Base-by-base conservation (phyloP, 2,113 vertebrate genomes). In the Noctilio leporinus region DNA sequence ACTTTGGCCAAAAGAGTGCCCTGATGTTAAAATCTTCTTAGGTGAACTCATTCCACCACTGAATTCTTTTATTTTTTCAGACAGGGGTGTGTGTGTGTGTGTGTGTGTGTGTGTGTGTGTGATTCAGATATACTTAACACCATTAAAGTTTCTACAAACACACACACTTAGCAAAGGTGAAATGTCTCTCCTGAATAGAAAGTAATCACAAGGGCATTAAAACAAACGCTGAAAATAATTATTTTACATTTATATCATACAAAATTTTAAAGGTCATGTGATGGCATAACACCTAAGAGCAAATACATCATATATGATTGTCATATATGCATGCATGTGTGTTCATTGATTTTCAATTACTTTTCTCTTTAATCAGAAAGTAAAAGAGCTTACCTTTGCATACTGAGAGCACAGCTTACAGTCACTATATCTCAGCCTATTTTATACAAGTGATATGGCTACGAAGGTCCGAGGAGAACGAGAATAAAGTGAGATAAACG, bases 391-490 rank as follows among this genome's bases (percentile, higher is more conserved):
- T 98, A 98, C 98, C 98, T 98, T 98, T 95, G 98, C 96, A 97
- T 96, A 98, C 98, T 98, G 98, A 97, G 98, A 98, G 98, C 98
- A 98, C 98, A 98, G 98, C 98, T 98, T 98, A 98, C 98, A 98
- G 98, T 98, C 98, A 98, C 97, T 98, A 98, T 94, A 98, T 98
- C 98, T 98, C 97, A 98, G 98, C 97, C 98, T 98, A 98, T 98
- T 98, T 98, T 98, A 98, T 98, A 98, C 98, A 98, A 98, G 98
- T 98, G 98, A 98, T 98, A 98, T 98, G 98, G 98, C 98, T 98
- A 98, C 97, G 98, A 95, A 98, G 97, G 97, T 98, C 98, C 98
- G 97, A 98, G 98, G 98, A 98, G 95, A 98, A 98, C 98, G 98
- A 98, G 98, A 98, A 98, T 98, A 98, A 98, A 98, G 97, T 98